Base-by-base conservation (phyloP, 2,888 invertebrate species). In the Ennomos quercinarius region DNA sequence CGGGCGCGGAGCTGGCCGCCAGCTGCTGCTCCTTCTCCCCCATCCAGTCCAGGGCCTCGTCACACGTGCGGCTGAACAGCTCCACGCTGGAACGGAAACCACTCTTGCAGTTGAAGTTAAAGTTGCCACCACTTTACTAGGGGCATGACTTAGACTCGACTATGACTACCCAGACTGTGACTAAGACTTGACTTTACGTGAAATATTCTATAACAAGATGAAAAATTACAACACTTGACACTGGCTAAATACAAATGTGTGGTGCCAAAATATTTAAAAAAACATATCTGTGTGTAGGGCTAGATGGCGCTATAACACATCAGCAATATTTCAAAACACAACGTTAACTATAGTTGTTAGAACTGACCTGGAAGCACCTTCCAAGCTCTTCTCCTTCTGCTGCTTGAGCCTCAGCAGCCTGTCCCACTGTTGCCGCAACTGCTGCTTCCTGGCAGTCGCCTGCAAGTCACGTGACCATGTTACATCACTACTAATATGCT, bases 11-110 rank as follows among this genome's bases (percentile, higher is more conserved):
- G 0, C 95, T 94, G 0, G 95, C 95, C 44, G 97, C 98, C 58
- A 99, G 85, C 81, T 98, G 98, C 63, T 96, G 95, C 93, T 98
- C 97, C 88, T 99, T 99, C 89, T 99, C 99, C 54, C 95, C 93
- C 97, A 99, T 99, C 99, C 99, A 99, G 80, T 98, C 98, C 68
- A 96, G 95, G 0, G 99, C 98, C 83, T 99, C 99, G 80, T 98
- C 98, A 85, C 99, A 99, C 0, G 98, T 98, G 54, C 98, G 96
- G 78, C 98, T 96, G 93, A 99, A 99, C 9, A 99, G 92, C 82
- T 99, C 99, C 72, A 99, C 98, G 78, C 97, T 97, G 76, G 43
- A 9, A 42, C 27, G 3, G 27, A 27, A 27, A 27, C 27, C 27
- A 27, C 17, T 17, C 17, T n/a, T n/a, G n/a, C n/a, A n/a, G n/a